These are phyloP conservation scores for Dendrolimus punctatus DNA, from an alignment of 1,140 invertebrate species.

Conservation along the genomic window DNA sequence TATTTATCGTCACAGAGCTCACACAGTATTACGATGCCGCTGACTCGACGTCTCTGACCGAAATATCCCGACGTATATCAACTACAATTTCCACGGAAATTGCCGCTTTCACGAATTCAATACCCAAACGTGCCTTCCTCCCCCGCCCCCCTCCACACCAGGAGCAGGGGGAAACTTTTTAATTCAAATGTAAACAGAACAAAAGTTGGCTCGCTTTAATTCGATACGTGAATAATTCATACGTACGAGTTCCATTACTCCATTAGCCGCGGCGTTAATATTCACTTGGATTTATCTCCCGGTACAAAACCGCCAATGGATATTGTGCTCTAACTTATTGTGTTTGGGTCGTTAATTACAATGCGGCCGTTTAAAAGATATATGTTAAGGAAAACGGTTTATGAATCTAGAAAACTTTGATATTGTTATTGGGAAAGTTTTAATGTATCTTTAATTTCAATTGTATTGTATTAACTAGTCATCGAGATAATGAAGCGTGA, in stretches of 20 bases:
- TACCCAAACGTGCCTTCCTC: not conserved
- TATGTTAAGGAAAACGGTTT: constrained; percentile 10
- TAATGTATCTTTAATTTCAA: too few relatives aligned
- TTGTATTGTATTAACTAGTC: too few relatives aligned
- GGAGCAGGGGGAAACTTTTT: constrained; percentile 11
- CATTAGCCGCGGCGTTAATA: constrained; percentile 15
- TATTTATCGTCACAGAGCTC: too few relatives aligned
- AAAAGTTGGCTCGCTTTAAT: constrained; percentile 19
- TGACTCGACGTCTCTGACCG: too few relatives aligned
- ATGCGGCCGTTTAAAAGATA: constrained; percentile 6
- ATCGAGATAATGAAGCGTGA: too few relatives aligned
- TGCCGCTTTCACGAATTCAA: constrained; percentile 17
- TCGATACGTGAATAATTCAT: constrained; percentile 9
- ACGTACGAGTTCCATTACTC: not conserved
- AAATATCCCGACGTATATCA: too few relatives aligned
- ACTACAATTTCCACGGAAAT: constrained; percentile 6
- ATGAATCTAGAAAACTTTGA: constrained; percentile 14
- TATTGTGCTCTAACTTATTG: too few relatives aligned
- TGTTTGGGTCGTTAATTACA: too few relatives aligned
- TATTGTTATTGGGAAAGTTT: constrained; percentile 14
- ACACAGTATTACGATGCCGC: too few relatives aligned
- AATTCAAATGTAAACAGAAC: constrained; percentile 19
- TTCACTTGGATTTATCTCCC: constrained; percentile 6
- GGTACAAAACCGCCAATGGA: too few relatives aligned
- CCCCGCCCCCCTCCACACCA: not conserved